Conservation (phyloP, 2,113 vertebrate species). For the Aphelocoma coerulescens region DNA sequence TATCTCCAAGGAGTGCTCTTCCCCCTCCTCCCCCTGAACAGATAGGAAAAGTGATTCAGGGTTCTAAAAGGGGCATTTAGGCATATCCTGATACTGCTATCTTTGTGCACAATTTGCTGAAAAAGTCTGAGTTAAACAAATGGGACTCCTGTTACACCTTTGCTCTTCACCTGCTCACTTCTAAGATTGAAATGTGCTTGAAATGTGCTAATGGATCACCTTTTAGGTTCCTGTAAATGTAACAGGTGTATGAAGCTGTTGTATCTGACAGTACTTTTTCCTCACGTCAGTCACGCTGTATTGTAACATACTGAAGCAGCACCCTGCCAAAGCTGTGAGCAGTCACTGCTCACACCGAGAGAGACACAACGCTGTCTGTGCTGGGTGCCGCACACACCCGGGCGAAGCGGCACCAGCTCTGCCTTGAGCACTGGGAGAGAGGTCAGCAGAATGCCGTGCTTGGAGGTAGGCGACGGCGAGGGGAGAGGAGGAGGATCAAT, state of each 20-base stretch:
- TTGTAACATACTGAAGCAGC: neutral
- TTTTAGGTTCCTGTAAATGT: neutral
- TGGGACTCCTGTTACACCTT: neutral
- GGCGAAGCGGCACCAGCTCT: neutral
- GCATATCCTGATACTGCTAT: neutral
- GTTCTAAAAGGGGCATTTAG: neutral
- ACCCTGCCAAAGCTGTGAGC: constrained; percentile 25
- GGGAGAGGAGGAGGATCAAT: neutral
- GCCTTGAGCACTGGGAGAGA: neutral
- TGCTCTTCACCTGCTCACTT: neutral
- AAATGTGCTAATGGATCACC: neutral
- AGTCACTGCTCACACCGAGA: neutral
- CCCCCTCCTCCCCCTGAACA: neutral
- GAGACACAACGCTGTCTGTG: neutral
- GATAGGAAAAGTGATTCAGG: neutral
- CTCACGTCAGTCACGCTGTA: constrained; percentile 18
- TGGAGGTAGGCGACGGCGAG: neutral
- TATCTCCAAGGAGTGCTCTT: neutral
- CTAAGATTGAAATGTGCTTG: neutral
- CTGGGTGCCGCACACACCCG: neutral
- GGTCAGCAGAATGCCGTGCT: neutral
- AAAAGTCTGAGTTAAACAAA: neutral
- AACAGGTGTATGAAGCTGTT: constrained; percentile 25
- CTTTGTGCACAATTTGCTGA: neutral
- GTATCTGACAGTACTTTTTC: neutral